phyloP scores from a whole-genome alignment of 2,113 vertebrate genomes.

The Sprattus sprattus region DNA sequence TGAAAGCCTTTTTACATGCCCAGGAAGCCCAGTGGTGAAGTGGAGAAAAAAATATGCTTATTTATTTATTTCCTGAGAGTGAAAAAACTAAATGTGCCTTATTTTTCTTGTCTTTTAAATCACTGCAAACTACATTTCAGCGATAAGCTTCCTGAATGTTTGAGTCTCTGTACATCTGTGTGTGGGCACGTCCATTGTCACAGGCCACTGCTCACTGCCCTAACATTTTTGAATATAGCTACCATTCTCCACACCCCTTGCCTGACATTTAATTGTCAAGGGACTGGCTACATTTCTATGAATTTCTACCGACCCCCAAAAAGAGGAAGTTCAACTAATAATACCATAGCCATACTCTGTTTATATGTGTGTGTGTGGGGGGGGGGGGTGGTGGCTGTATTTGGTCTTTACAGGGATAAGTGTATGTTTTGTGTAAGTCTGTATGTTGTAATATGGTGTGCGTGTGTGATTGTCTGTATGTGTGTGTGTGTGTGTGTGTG shows the following conservation, averaged over 20 bases:
- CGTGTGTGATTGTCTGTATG: neutral
- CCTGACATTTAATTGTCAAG: conserved; percentile 49
- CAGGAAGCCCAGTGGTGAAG: neutral
- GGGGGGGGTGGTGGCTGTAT: neutral
- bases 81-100: neutral
- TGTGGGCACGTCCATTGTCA: conserved; percentile 5
- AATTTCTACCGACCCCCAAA: conserved; percentile 61
- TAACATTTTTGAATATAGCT: conserved; percentile 30
- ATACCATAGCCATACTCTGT: conserved; percentile 21
- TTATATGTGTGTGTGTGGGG: neutral
- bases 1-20: conserved; percentile 5
- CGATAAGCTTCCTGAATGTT: neutral
- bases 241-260: conserved; percentile 53
- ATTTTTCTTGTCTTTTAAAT: neutral
- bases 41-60: neutral
- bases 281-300: conserved; percentile 62
- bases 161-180: conserved; percentile 24
- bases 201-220: conserved; percentile 48
- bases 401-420: neutral
- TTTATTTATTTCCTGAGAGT: neutral
- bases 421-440: neutral
- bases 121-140: neutral
- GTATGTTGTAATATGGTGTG: neutral
- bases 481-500: neutral
- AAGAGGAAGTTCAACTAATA: conserved; percentile 66